Evolutionary conservation across 2,113 vertebrate genomes (phyloP), one percentile per base, ranked within the genome.

Genomic region (Gymnogyps californianus): DNA sequence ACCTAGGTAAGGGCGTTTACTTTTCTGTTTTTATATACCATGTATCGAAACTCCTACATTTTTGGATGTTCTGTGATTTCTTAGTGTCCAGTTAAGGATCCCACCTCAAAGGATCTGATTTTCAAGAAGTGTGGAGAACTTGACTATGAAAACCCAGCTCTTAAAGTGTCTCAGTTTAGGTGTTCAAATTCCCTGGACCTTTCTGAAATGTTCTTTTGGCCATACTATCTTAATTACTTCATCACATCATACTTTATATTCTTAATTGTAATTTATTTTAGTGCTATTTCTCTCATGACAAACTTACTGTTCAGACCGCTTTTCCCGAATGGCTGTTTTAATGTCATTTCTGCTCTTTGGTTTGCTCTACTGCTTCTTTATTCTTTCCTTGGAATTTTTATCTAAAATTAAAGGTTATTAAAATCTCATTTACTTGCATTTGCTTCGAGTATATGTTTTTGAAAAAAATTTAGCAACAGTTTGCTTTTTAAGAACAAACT

Each of bases 1-100:
- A 93, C 19, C 82, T n/a, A 97, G 98, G 98, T 98, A 98, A 98
- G 98, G 40, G 8, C 3, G 1, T 79, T 87, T 85, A 44, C 58
- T 64, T 19, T 52, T 70, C 49, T 78, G 72, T 1, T 81, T 96
- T 49, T 83, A 40, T 65, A 29, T 22, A 14, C 11, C 26, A 13
- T 31, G 9, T n/a, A 25, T 58, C 1, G 5, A 44, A 70, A 81
- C 19, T 57, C 13, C n/a, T 71, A 25, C 2, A 15, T 85, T 91
- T 94, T 86, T 25, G 34, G 65, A 17, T 65, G 19, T 46, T 82
- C 29, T 74, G 15, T 66, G 61, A 71, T 91, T 81, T 93, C 47
- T 54, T 55, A 36, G 14, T n/a, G 28, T 81, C 21, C 36, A 67
- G 3, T n/a, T 87, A 46, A 81, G 54, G 40, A 51, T 67, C 9